Percentiles rank a stretch among this genome's conserved stretches.
Evolutionary conservation across 2,797 vertebrate species (phyloP).

Genomic region (Tachyglossus aculeatus): DNA sequence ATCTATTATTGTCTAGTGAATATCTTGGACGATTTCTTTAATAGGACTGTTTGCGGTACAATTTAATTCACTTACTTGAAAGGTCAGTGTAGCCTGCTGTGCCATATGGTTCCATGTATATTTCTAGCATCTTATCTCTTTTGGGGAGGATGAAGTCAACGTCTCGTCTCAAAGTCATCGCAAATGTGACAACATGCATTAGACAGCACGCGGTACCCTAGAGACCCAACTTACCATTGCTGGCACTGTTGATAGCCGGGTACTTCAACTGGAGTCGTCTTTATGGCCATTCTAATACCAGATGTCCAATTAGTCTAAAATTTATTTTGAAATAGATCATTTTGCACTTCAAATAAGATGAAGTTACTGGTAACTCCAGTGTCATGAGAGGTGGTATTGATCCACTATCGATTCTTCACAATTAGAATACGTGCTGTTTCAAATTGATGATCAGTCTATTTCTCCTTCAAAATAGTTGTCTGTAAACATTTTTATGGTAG

Average conservation of each 20-base stretch:
- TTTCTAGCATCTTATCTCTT: not conserved
- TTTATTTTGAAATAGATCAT: not conserved
- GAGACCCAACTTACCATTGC: not conserved
- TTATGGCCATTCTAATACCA: not conserved
- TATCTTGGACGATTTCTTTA: no score
- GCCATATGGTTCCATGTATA: not conserved
- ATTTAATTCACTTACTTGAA: no score
- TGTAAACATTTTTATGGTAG: no score
- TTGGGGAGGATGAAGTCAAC: not conserved
- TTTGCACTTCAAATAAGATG: not conserved
- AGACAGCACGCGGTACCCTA: not conserved
- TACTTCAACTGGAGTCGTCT: not conserved
- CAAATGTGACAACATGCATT: not conserved
- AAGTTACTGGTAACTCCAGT: not conserved
- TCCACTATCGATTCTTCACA: not conserved
- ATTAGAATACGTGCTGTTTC: not conserved
- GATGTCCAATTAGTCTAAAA: not conserved
- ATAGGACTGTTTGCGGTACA: no score
- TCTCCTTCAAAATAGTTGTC: not conserved
- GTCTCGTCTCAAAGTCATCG: not conserved
- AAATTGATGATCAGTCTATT: not conserved
- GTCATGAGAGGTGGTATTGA: fast-evolving
- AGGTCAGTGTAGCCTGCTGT: not conserved
- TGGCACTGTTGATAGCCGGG: not conserved
- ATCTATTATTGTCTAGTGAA: no score